Evolutionary conservation across 2,797 vertebrate genomes (phyloP).

Genomic region (Argentina silus): DNA sequence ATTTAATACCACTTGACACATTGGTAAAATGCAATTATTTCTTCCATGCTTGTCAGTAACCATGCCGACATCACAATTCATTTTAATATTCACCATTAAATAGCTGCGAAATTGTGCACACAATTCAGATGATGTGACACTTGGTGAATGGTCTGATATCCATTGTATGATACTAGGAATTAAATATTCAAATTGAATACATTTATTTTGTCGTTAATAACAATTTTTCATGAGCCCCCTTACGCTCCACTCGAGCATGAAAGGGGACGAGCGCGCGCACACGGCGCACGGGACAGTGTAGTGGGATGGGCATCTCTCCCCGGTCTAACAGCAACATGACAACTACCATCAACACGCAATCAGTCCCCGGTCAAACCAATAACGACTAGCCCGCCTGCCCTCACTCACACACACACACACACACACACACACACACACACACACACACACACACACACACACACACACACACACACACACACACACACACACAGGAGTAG

Average conservation of each 20-base stretch:
- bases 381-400: not conserved
- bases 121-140: not conserved
- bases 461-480: not conserved
- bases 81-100: not conserved
- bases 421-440: slow-evolving; percentile 28
- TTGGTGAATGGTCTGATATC: not conserved
- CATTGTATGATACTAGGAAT: not conserved
- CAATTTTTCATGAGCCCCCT: not conserved
- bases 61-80: not conserved
- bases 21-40: not conserved
- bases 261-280: not conserved
- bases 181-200: not conserved
- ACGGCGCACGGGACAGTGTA: not conserved
- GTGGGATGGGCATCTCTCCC: not conserved
- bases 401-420: slow-evolving; percentile 1
- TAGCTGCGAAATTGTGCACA: not conserved
- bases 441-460: not conserved
- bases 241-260: not conserved
- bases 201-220: not conserved
- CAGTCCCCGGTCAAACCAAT: not conserved
- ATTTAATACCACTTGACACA: not conserved
- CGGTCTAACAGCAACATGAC: not conserved
- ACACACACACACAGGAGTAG: no score
- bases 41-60: not conserved
- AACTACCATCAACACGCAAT: not conserved